These are phyloP conservation scores for Pyralis farinalis DNA, from an alignment of 2,888 invertebrate genomes.

Conservation along the genomic window DNA sequence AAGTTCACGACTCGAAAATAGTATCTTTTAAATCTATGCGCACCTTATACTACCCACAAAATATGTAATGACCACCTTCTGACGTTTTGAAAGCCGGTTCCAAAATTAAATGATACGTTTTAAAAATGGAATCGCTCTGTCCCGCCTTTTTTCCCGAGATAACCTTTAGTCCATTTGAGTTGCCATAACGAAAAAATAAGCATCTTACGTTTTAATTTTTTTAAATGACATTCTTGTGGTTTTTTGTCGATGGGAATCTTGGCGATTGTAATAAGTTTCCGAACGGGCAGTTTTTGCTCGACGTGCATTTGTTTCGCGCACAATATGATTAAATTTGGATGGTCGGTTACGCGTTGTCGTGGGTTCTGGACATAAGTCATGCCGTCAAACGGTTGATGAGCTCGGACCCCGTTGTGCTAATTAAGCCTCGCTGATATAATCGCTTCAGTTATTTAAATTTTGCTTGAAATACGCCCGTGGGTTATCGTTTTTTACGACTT, in stretches of 20 bases:
- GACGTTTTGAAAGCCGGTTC: constrained; percentile 79
- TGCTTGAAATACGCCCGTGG: constrained; percentile 47
- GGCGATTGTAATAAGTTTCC: constrained; percentile 62
- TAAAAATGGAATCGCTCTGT: constrained; percentile 79
- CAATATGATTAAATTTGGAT: constrained; percentile 47
- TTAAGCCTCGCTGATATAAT: constrained; percentile 65
- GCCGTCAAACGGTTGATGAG: constrained; percentile 60
- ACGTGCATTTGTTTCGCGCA: constrained; percentile 46
- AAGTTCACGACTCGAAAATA: constrained; percentile 48
- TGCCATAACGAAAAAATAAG: constrained; percentile 73
- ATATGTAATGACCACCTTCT: constrained; percentile 79
- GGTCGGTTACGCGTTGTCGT: constrained; percentile 51
- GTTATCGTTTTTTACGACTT: constrained; percentile 64
- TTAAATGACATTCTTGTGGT: constrained; percentile 79
- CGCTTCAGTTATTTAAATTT: constrained; percentile 69
- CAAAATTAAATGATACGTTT: constrained; percentile 81
- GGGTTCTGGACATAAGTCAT: constrained; percentile 50
- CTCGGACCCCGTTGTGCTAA: constrained; percentile 58
- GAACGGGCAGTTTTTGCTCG: constrained; percentile 63
- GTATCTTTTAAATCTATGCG: constrained; percentile 50
- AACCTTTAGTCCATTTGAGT: constrained; percentile 77
- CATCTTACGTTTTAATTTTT: constrained; percentile 75
- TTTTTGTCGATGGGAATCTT: constrained; percentile 73
- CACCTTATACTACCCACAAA: constrained; percentile 67
- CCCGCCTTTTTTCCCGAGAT: constrained; percentile 79